Conservation (phyloP, 1,140 invertebrate genomes). For the Asobara japonica region DNA sequence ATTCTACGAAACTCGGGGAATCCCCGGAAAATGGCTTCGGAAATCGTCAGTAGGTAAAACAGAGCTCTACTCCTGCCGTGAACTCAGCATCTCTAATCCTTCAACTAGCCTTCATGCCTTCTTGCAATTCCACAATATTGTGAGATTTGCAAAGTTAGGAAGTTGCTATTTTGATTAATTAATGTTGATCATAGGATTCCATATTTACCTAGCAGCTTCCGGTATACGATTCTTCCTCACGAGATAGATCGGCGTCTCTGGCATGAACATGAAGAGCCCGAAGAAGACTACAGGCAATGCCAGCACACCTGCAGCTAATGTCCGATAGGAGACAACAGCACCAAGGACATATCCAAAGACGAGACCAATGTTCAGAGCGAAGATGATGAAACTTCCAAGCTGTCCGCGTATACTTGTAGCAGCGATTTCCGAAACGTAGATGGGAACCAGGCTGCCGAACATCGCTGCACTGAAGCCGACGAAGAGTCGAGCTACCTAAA, state of each 20-base stretch:
- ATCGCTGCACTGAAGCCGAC: conserved; percentile 66
- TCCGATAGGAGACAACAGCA: conserved; percentile 61
- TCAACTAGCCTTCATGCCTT: no score
- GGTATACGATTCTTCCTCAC: conserved; percentile 50
- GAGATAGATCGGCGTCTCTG: conserved; percentile 70
- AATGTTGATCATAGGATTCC: no score
- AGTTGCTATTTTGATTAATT: no score
- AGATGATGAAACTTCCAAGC: conserved; percentile 64
- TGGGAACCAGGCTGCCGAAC: conserved; percentile 63
- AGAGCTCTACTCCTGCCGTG: no score
- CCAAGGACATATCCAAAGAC: conserved; percentile 70
- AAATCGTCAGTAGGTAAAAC: no score
- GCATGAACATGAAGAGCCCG: conserved; percentile 64
- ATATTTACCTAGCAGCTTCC: conserved; percentile 55
- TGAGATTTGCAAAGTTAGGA: no score
- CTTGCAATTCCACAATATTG: no score
- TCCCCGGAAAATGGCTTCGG: no score
- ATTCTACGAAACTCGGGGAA: no score
- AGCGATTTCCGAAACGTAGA: conserved; percentile 72
- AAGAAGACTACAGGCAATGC: conserved; percentile 64
- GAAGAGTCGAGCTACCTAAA: conserved; percentile 52
- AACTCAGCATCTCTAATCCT: no score
- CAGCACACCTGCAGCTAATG: conserved; percentile 59
- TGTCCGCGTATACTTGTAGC: conserved; percentile 68
- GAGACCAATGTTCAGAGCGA: conserved; percentile 43